Percentiles rank a stretch among this genome's conserved stretches.
Conservation (phyloP, 2,797 vertebrate genomes). For the Schizopygopsis pylzovi region DNA sequence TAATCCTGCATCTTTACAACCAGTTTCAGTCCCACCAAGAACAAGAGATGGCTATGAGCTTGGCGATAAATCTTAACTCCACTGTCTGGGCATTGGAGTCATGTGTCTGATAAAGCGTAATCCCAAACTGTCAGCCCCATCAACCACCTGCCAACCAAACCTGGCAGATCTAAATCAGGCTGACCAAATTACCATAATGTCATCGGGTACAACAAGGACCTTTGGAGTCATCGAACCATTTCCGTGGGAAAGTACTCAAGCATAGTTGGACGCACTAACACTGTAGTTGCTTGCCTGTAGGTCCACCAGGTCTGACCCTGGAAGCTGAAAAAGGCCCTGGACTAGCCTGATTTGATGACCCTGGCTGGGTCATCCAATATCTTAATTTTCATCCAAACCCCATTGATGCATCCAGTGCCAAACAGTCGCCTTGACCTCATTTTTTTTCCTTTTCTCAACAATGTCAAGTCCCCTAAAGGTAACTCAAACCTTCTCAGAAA, state of each 20-base stretch:
- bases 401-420: conserved; percentile 63
- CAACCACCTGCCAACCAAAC: conserved; percentile 55
- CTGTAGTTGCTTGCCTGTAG: conserved; percentile 56
- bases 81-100: conserved; percentile 59
- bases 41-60: conserved; percentile 54
- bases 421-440: conserved; percentile 71
- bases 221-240: conserved; percentile 56
- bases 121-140: conserved; percentile 56
- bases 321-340: conserved; percentile 70
- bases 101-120: conserved; percentile 57
- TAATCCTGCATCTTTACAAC: conserved; percentile 51
- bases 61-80: conserved; percentile 51
- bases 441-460: conserved; percentile 71
- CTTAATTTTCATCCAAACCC: conserved; percentile 68
- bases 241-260: conserved; percentile 74
- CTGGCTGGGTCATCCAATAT: conserved; percentile 74
- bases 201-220: conserved; percentile 58
- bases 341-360: conserved; percentile 56
- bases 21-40: conserved; percentile 55
- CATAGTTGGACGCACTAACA: conserved; percentile 63
- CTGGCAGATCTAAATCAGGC: conserved; percentile 53
- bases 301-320: conserved; percentile 72
- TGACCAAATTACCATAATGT: conserved; percentile 54
- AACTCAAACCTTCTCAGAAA: conserved; percentile 78
- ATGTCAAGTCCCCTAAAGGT: conserved; percentile 74